Evolutionary conservation across 2,888 invertebrate species (phyloP).

Genomic region (Zootermopsis nevadensis): DNA sequence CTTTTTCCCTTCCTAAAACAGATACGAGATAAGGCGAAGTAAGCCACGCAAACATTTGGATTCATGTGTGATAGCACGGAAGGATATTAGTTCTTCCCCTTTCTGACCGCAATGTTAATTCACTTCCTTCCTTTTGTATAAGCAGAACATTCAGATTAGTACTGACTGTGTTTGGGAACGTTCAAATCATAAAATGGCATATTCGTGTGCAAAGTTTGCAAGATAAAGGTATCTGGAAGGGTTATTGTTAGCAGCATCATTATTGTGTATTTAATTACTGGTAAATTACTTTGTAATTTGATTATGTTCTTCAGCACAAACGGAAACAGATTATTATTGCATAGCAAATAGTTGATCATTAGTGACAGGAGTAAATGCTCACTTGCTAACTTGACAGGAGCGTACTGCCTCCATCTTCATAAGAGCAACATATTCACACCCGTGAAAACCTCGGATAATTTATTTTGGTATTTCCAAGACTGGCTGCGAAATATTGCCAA

Average conservation of each 20-base stretch:
- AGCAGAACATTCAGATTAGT: neutral
- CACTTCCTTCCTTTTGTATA: neutral
- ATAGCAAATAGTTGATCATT: neutral
- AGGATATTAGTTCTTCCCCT: constrained; percentile 20
- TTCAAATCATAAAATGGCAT: constrained; percentile 13
- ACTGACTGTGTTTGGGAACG: neutral
- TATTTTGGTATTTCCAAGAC: too few relatives aligned
- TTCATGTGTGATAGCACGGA: constrained; percentile 20
- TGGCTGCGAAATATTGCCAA: too few relatives aligned
- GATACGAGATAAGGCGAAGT: neutral
- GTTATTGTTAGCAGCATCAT: neutral
- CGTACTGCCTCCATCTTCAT: too few relatives aligned
- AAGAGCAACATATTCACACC: too few relatives aligned
- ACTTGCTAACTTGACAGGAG: too few relatives aligned
- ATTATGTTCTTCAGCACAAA: neutral
- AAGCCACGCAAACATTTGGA: constrained; percentile 8
- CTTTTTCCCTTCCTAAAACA: neutral
- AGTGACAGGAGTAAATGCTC: neutral
- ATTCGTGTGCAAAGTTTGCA: neutral
- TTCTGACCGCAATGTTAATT: neutral
- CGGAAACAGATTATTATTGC: neutral
- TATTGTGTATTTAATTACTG: constrained; percentile 17
- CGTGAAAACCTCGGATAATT: too few relatives aligned
- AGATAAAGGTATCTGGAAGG: neutral
- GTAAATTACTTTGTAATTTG: neutral